Conservation (phyloP, 2,888 invertebrate genomes). For the Malthinus seriepunctatus region DNA sequence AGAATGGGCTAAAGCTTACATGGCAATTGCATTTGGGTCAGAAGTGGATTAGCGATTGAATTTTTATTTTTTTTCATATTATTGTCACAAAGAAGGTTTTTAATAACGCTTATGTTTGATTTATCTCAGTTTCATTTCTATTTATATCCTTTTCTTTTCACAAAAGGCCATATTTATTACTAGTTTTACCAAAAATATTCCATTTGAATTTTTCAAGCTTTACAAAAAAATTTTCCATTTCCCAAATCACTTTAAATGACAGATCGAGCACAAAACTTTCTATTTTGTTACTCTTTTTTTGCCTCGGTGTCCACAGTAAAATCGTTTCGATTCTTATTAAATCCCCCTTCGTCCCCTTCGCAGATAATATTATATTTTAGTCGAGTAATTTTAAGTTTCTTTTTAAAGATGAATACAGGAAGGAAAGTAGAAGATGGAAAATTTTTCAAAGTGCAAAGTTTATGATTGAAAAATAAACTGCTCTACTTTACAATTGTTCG, state of each 20-base stretch:
- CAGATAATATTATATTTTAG: too few relatives aligned
- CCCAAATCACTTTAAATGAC: constrained; percentile 1
- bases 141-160: background rate
- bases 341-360: too few relatives aligned
- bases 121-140: background rate
- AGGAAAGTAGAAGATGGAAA: constrained; percentile 19
- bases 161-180: constrained; percentile 3
- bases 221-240: constrained; percentile 1
- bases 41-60: constrained; percentile 46
- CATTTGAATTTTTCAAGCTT: background rate
- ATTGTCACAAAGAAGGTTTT: constrained; percentile 18
- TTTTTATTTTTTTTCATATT: constrained; percentile 37
- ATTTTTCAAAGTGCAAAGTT: constrained; percentile 26
- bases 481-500: constrained; percentile 14
- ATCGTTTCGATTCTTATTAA: too few relatives aligned
- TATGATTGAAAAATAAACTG: constrained; percentile 21
- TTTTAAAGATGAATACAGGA: constrained; percentile 4
- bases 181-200: background rate
- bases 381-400: too few relatives aligned
- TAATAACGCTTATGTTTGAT: constrained; percentile 5
- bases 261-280: background rate
- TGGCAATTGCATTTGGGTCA: constrained; percentile 51
- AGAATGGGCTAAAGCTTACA: constrained; percentile 46
- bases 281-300: background rate
- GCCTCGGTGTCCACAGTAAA: background rate